Percentiles rank a stretch among this genome's conserved stretches.
Conservation (phyloP, 1,140 invertebrate species). For the Ceratoteleas bidentatus region DNA sequence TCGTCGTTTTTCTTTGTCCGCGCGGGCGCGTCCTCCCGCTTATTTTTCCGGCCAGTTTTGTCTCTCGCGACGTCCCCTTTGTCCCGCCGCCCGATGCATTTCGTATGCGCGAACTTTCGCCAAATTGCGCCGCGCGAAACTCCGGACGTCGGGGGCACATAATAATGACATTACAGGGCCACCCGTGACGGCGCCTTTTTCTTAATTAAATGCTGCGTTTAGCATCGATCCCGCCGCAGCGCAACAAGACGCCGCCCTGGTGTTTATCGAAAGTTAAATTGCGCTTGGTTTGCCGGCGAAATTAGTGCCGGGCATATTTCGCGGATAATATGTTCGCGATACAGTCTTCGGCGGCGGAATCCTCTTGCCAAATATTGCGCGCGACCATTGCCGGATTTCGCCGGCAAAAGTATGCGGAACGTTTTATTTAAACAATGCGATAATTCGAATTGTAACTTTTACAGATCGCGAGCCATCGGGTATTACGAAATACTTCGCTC, state of each 20-base stretch:
- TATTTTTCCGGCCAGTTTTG: constrained; percentile 9
- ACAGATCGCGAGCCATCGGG: constrained; percentile 7
- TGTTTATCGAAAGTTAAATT: constrained; percentile 61
- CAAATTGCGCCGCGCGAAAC: constrained; percentile 46
- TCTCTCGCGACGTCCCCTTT: constrained; percentile 28
- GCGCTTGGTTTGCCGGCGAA: constrained; percentile 75
- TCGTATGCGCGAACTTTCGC: constrained; percentile 60
- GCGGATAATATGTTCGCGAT: constrained; percentile 68
- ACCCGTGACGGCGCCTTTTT: constrained; percentile 4
- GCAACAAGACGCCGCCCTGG: constrained; percentile 17
- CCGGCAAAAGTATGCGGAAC: constrained; percentile 28
- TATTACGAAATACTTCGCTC: constrained; percentile 34
- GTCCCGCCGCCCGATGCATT: constrained; percentile 38
- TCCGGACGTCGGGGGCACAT: constrained; percentile 39
- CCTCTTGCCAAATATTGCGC: constrained; percentile 38
- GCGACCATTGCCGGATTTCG: constrained; percentile 15
- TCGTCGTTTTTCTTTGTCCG: constrained; percentile 29
- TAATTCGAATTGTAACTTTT: constrained; percentile 46
- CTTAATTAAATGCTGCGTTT: constrained; percentile 27
- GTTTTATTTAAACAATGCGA: constrained; percentile 49
- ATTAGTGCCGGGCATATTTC: constrained; percentile 75
- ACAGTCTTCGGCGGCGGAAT: constrained; percentile 68
- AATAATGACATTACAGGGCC: constrained; percentile 25
- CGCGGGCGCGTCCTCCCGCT: too few relatives aligned
- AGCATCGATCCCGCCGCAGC: constrained; percentile 11